A percentile compares a stretch with the other conserved stretches of the same genome.
Evolutionary conservation across 2,113 vertebrate species (phyloP).

Genomic region (Sterna hirundo): DNA sequence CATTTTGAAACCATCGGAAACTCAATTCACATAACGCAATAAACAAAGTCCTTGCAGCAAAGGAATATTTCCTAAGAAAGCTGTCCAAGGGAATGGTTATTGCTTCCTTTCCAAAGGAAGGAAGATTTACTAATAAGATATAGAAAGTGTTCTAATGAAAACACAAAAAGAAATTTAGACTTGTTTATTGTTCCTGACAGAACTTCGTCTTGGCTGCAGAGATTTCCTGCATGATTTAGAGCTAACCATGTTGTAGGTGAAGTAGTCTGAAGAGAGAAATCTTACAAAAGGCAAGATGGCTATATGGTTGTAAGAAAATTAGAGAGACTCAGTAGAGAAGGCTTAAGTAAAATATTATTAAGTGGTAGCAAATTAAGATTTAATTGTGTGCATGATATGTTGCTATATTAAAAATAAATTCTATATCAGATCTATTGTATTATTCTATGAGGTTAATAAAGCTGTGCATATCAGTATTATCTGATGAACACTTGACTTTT

Average conservation of each 20-base stretch:
- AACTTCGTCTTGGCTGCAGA: background rate
- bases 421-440: background rate
- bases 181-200: background rate
- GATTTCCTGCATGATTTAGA: background rate
- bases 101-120: background rate
- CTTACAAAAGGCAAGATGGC: background rate
- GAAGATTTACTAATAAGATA: background rate
- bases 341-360: background rate
- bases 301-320: background rate
- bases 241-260: background rate
- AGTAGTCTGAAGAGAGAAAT: background rate
- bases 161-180: background rate
- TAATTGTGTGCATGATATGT: background rate
- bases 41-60: background rate
- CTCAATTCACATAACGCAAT: background rate
- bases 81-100: background rate
- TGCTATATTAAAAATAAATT: background rate
- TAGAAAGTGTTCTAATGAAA: background rate
- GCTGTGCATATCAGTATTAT: background rate
- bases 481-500: background rate
- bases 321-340: background rate
- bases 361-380: background rate
- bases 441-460: background rate
- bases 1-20: background rate
- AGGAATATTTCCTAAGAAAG: background rate